A percentile compares a stretch with the other conserved stretches of the same genome.
Evolutionary conservation across 2,797 vertebrate species (phyloP).

Genomic region (Masticophis lateralis): DNA sequence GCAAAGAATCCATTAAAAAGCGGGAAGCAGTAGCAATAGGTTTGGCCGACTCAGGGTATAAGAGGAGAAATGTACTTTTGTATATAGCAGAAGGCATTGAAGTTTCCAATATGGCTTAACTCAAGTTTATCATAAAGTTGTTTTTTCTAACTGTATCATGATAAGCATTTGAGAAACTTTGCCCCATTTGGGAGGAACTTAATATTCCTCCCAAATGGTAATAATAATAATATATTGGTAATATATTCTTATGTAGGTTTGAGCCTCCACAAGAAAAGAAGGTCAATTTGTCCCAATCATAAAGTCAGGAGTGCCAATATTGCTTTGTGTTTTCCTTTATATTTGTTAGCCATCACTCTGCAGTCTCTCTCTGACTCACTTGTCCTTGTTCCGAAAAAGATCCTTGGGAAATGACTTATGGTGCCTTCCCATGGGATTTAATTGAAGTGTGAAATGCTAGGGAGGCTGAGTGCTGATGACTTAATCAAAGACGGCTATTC

Average conservation of each 20-base stretch:
- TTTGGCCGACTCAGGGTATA: not conserved
- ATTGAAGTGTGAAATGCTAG: not conserved
- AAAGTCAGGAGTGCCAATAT: not conserved
- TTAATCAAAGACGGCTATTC: not conserved
- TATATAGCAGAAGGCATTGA: not conserved
- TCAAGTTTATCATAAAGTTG: not conserved
- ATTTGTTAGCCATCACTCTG: not conserved
- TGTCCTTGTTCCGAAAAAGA: not conserved
- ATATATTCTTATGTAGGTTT: not conserved
- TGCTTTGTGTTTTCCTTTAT: not conserved
- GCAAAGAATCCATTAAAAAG: not conserved
- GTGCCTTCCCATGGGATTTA: not conserved
- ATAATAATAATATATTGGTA: not conserved
- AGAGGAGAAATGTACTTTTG: not conserved
- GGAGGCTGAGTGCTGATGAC: not conserved
- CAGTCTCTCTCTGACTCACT: not conserved
- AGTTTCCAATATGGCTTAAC: not conserved
- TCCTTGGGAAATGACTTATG: not conserved
- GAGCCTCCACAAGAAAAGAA: not conserved
- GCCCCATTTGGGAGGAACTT: not conserved
- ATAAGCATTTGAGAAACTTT: not conserved
- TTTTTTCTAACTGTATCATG: not conserved
- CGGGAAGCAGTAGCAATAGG: not conserved
- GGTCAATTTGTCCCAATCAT: not conserved
- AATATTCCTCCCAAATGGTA: not conserved